Percentiles rank a stretch among this genome's conserved stretches.
phyloP scores from a whole-genome alignment of 1,140 invertebrate genomes.

The Stegodyphus dumicola region DNA sequence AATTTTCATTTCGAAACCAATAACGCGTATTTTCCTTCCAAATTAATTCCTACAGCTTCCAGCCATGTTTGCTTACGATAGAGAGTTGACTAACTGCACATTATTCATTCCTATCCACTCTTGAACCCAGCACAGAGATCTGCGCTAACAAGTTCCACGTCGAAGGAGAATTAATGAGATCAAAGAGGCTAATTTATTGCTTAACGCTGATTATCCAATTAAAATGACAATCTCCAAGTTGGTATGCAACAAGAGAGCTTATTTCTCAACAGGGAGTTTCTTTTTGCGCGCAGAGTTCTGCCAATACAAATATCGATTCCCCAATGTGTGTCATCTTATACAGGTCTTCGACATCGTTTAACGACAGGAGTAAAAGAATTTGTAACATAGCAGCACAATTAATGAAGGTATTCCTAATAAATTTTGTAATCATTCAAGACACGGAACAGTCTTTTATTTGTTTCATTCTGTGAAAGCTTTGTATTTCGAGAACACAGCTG shows the following conservation, averaged over 20 bases:
- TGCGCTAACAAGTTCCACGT: conserved; percentile 31
- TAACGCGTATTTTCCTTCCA: conserved; percentile 6
- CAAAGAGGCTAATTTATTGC: conserved; percentile 49
- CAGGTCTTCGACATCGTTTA: too few relatives aligned
- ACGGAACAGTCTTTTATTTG: too few relatives aligned
- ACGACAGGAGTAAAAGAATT: too few relatives aligned
- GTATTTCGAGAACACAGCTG: too few relatives aligned
- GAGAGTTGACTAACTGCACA: background rate
- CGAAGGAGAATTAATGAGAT: conserved; percentile 26
- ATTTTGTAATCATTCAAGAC: too few relatives aligned
- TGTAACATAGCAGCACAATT: too few relatives aligned
- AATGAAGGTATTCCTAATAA: too few relatives aligned
- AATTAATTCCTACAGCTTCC: conserved; percentile 10
- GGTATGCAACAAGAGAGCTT: background rate
- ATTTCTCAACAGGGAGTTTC: too few relatives aligned
- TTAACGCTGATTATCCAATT: conserved; percentile 52
- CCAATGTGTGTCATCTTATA: too few relatives aligned
- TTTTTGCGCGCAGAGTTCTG: too few relatives aligned
- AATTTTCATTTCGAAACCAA: conserved; percentile 8
- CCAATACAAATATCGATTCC: too few relatives aligned
- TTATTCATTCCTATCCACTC: conserved; percentile 38
- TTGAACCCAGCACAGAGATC: conserved; percentile 12
- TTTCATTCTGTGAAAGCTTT: too few relatives aligned
- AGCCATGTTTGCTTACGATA: conserved; percentile 8
- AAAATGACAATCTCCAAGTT: conserved; percentile 46